Evolutionary conservation across 1,140 invertebrate genomes (phyloP), one percentile per base, ranked within the genome.

Genomic region (Holotrichia oblita): DNA sequence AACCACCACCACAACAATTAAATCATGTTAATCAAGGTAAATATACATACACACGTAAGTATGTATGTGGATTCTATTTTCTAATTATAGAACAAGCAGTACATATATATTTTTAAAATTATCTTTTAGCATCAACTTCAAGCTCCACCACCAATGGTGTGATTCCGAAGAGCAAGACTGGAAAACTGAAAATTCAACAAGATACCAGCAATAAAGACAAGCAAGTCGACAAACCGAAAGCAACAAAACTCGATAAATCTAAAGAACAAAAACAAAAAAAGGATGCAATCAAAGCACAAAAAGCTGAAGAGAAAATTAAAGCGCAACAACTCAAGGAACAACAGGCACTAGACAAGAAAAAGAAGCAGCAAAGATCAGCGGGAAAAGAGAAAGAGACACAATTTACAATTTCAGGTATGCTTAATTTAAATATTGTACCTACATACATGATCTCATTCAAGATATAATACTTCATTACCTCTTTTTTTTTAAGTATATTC

Each of bases 351-450:
- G 61, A 64, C 10, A 20, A 24, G 17, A 64, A 64, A 17, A 20
- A 78, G 64, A n/a, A 55, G 40, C 84, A 85, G 34, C 83, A 81
- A 69, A 84, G 87, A 9, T 85, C 84, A 74, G 61, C 79, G 34
- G 82, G 83, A 44, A 80, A 83, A 20, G 80, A 85, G 72, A 83
- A 86, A 40, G 79, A 82, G 76, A 27, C 9, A 22, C 3, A 64
- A 22, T 10, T 10, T 3, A 17, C 17, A 17, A 6, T 20, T 64
- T 3, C 12, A 48, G 44, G 44, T 48, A 48, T 14, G 44, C 6
- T 64, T 10, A 64, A 64, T 8, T 22, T 7, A 22, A 64, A 10
- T 4, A 22, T 9, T 9, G 6, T 27, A 64, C 9, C 10, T 20
- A 22, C 17, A 6, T 7, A 59, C 12, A n/a, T n/a, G 55, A n/a